These are phyloP conservation scores for Anseranas semipalmata DNA, from an alignment of 2,113 vertebrate genomes.

Conservation along the genomic window DNA sequence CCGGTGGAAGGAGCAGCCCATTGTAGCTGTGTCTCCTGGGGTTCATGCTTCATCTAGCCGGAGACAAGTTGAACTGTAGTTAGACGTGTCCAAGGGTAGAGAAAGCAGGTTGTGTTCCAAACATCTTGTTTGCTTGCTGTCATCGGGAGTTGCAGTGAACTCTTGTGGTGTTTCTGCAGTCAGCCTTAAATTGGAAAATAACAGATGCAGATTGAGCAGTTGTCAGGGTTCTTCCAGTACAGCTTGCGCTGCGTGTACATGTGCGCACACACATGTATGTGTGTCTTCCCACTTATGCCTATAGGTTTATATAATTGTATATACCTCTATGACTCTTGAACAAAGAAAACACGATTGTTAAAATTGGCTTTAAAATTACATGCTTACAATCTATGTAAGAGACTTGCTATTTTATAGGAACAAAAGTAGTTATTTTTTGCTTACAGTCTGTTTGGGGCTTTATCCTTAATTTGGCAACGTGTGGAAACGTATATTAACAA, in stretches of 20 bases:
- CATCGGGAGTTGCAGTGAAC: not conserved
- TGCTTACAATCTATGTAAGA: not conserved
- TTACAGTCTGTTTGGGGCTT: not conserved
- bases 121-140: slow-evolving; percentile 36
- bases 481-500: not conserved
- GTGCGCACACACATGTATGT: accelerated
- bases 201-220: not conserved
- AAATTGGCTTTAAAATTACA: not conserved
- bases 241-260: not conserved
- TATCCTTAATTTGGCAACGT: not conserved
- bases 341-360: not conserved
- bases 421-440: not conserved
- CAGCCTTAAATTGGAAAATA: not conserved
- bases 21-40: slow-evolving; percentile 8
- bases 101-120: slow-evolving; percentile 35
- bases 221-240: not conserved
- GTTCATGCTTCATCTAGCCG: slow-evolving; percentile 64
- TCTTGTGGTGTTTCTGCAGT: not conserved
- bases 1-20: not conserved
- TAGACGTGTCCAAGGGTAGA: slow-evolving; percentile 16
- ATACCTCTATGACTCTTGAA: not conserved
- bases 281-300: not conserved
- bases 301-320: accelerated
- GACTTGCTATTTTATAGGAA: not conserved
- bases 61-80: slow-evolving; percentile 54